Evolutionary conservation across 2,888 invertebrate species (phyloP).

Genomic region (Hoplodrina ambigua): DNA sequence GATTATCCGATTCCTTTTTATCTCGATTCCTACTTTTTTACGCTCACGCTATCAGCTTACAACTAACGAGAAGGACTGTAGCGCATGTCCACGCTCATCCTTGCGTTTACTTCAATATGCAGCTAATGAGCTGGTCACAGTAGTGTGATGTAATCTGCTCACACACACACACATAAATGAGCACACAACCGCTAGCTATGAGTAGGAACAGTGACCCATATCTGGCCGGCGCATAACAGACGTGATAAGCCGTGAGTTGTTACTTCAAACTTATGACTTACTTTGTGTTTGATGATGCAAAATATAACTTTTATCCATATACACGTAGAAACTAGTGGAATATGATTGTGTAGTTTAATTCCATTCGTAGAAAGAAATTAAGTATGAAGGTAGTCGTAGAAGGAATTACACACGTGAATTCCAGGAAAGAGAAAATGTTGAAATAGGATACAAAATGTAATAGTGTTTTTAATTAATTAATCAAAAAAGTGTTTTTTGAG

Average conservation of each 20-base stretch:
- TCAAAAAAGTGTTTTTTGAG: too few species aligned
- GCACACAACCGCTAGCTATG: conserved; percentile 29
- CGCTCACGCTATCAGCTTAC: neutral
- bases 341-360: neutral
- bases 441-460: too few species aligned
- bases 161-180: conserved; percentile 18
- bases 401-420: too few species aligned
- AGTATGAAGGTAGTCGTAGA: too few species aligned
- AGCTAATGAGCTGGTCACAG: conserved; percentile 46
- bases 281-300: conserved; percentile 22
- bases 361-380: too few species aligned
- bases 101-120: conserved; percentile 24
- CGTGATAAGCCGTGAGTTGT: conserved; percentile 51
- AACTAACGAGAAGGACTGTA: neutral
- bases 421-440: too few species aligned
- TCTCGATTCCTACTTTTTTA: too few species aligned
- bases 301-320: conserved; percentile 11
- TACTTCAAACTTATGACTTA: conserved; percentile 46
- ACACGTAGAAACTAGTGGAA: too few species aligned
- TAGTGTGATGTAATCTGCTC: conserved; percentile 14
- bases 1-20: too few species aligned
- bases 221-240: conserved; percentile 36
- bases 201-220: conserved; percentile 51
- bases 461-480: too few species aligned
- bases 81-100: neutral